Evolutionary conservation across 2,113 vertebrate species (phyloP).

Genomic region (Eclectus roratus): DNA sequence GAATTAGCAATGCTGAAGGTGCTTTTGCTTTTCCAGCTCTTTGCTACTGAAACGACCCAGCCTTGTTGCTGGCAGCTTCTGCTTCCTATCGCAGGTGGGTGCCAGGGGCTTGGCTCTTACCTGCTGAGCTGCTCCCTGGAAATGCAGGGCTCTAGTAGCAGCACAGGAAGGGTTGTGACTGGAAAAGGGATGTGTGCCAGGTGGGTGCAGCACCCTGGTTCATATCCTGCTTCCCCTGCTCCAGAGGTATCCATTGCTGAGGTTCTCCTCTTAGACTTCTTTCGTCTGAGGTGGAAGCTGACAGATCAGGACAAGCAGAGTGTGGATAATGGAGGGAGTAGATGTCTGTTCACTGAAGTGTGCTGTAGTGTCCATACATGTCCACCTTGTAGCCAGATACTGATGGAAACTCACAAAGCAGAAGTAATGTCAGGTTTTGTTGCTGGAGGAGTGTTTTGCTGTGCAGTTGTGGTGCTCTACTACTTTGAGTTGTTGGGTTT

Average conservation of each 20-base stretch:
- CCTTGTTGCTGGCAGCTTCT: neutral
- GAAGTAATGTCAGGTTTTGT: neutral
- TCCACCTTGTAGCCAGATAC: neutral
- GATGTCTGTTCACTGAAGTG: neutral
- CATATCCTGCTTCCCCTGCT: neutral
- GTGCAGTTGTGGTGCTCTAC: neutral
- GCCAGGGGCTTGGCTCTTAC: neutral
- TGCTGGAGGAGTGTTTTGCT: neutral
- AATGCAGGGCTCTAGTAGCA: neutral
- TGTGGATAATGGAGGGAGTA: neutral
- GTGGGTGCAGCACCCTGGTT: neutral
- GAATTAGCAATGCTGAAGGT: neutral
- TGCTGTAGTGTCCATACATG: accelerated
- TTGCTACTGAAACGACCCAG: neutral
- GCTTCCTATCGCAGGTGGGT: neutral
- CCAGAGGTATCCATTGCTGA: neutral
- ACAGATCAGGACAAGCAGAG: neutral
- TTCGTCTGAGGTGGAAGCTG: neutral
- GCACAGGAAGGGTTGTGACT: neutral
- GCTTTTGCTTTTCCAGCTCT: neutral
- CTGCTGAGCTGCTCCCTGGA: neutral
- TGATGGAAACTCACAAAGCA: neutral
- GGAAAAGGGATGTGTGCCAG: neutral
- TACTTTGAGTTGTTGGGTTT: neutral
- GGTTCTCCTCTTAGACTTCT: neutral